Evolutionary conservation across 2,888 invertebrate genomes (phyloP).

Genomic region (Coelopa pilipes): DNA sequence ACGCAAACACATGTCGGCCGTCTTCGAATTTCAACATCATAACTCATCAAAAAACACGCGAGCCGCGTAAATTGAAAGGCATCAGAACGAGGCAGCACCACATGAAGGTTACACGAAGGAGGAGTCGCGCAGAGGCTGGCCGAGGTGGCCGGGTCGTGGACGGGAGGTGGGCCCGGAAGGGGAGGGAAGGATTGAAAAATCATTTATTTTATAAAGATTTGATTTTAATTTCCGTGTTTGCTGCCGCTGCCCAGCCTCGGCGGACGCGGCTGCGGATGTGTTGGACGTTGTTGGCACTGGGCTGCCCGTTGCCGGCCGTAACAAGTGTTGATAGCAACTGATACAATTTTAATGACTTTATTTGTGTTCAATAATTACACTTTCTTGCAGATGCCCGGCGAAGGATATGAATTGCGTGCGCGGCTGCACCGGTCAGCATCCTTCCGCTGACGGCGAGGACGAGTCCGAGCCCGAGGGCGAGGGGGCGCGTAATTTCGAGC

Average conservation of each 20-base stretch:
- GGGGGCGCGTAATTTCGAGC: too few relatives aligned
- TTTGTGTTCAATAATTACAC: conserved; percentile 39
- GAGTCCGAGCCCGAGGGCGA: too few relatives aligned
- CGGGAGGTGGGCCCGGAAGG: too few relatives aligned
- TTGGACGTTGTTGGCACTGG: neutral
- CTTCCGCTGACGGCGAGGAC: too few relatives aligned
- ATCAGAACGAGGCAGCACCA: neutral
- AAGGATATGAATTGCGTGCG: conserved; percentile 46
- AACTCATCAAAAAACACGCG: conserved; percentile 32
- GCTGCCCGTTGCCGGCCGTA: neutral
- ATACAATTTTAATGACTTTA: conserved; percentile 49
- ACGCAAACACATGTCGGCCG: conserved; percentile 4
- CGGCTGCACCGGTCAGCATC: neutral
- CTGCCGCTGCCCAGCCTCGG: neutral
- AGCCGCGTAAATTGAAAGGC: conserved; percentile 12
- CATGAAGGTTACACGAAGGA: neutral
- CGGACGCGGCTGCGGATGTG: neutral
- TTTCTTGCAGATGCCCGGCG: conserved; percentile 29
- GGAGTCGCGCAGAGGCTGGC: neutral
- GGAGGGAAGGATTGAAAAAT: conserved; percentile 22
- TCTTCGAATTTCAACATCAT: conserved; percentile 19
- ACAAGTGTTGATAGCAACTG: conserved; percentile 39
- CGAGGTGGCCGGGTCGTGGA: too few relatives aligned
- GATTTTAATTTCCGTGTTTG: conserved; percentile 44
- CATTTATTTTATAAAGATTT: conserved; percentile 40